phyloP scores from a whole-genome alignment of 2,113 vertebrate species.

The Rhinoderma darwinii region DNA sequence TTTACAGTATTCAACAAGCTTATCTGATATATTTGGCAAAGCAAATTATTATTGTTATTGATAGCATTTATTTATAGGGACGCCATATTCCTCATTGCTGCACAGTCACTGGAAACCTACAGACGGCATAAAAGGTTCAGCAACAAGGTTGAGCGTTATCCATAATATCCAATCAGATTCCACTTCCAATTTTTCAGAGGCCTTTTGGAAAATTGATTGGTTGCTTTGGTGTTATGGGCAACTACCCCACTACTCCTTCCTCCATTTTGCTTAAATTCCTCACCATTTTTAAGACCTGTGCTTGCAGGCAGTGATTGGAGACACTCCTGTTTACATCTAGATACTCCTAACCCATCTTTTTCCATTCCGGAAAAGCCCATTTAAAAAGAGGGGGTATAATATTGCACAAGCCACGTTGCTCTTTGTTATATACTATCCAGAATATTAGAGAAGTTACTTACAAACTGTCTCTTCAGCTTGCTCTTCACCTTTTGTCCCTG shows the following conservation, averaged over 20 bases:
- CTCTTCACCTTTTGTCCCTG: conserved; percentile 71
- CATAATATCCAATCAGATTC: background rate
- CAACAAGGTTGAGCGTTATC: background rate
- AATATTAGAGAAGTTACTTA: conserved; percentile 72
- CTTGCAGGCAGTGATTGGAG: too few species aligned
- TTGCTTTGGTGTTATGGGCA: background rate
- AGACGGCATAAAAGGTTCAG: background rate
- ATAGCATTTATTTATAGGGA: background rate
- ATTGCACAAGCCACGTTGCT: background rate
- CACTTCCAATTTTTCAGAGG: background rate
- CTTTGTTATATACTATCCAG: background rate
- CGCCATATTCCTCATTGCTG: background rate
- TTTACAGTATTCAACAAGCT: background rate
- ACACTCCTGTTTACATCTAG: too few species aligned
- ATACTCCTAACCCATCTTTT: too few species aligned
- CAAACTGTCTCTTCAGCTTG: conserved; percentile 88
- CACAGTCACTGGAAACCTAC: background rate
- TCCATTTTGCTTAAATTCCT: too few species aligned
- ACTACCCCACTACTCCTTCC: too few species aligned
- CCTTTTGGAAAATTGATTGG: background rate
- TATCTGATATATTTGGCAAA: background rate
- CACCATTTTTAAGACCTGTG: too few species aligned
- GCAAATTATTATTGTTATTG: background rate
- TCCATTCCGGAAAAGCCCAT: too few species aligned
- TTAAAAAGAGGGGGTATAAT: background rate